phyloP scores from a whole-genome alignment of 2,797 vertebrate genomes.

The Argya squamiceps region DNA sequence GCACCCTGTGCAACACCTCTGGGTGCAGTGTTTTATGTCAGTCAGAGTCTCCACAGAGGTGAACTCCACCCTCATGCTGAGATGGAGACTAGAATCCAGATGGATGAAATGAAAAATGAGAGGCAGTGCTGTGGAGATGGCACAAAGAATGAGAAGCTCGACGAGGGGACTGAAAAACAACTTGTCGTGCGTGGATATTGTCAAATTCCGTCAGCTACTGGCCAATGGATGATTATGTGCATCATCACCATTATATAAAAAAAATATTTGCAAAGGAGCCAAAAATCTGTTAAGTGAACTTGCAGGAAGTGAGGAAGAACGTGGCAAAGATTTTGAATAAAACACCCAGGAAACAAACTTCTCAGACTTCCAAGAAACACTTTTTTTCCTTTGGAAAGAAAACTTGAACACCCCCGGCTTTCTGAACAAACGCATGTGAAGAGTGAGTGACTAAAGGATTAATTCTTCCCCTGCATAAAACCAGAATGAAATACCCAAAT shows the following conservation, averaged over 20 bases:
- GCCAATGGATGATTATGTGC: background rate
- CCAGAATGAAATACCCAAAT: background rate
- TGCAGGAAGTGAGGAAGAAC: background rate
- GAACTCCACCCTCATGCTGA: background rate
- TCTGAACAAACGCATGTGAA: background rate
- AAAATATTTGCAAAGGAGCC: background rate
- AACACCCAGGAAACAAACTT: constrained; percentile 14
- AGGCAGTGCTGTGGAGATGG: background rate
- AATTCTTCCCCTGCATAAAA: background rate
- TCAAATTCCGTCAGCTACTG: background rate
- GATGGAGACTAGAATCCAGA: background rate
- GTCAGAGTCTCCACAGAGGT: background rate
- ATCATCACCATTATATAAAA: background rate
- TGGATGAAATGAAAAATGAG: background rate
- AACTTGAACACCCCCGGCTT: background rate
- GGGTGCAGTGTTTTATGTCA: background rate
- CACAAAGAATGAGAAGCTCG: background rate
- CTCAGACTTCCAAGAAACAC: constrained; percentile 13
- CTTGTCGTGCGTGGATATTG: background rate
- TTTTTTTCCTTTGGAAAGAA: background rate
- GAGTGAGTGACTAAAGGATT: constrained; percentile 32
- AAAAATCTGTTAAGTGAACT: constrained; percentile 20
- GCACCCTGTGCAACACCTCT: background rate
- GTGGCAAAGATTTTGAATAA: constrained; percentile 26
- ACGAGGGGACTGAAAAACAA: background rate